Evolutionary conservation across 2,888 invertebrate species (phyloP).

Genomic region (Rhagium mordax): DNA sequence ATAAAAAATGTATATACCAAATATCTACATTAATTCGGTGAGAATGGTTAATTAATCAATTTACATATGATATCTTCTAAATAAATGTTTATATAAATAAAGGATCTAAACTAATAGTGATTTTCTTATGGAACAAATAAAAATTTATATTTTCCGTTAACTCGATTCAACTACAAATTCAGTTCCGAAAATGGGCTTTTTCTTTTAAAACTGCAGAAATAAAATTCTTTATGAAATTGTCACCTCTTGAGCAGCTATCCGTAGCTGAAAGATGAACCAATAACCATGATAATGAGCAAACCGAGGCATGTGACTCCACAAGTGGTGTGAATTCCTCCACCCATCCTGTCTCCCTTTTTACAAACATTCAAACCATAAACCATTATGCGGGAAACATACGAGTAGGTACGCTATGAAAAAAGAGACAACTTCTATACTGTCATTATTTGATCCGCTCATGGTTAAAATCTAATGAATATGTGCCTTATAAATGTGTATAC

Average conservation of each 20-base stretch:
- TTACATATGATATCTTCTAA: not conserved
- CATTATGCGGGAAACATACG: not conserved
- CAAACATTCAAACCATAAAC: not conserved
- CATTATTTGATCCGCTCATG: not conserved
- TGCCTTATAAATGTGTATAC: conserved; percentile 43
- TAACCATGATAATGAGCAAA: conserved; percentile 59
- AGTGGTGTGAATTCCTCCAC: conserved; percentile 45
- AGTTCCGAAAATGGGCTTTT: conserved; percentile 37
- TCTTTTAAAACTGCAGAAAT: conserved; percentile 41
- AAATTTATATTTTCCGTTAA: conserved; percentile 4
- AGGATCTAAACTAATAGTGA: not conserved
- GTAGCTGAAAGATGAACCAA: conserved; percentile 58
- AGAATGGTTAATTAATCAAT: too few relatives aligned
- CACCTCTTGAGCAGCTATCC: conserved; percentile 51
- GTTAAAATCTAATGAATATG: conserved; percentile 46
- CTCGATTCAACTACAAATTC: not conserved
- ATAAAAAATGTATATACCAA: too few relatives aligned
- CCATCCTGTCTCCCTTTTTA: not conserved
- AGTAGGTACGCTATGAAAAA: not conserved
- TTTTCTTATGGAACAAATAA: not conserved
- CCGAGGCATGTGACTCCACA: conserved; percentile 53
- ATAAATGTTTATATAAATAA: not conserved
- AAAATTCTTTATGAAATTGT: conserved; percentile 55
- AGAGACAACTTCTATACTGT: not conserved
- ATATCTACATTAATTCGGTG: too few relatives aligned